Conservation (phyloP, 64 coral and sea anemone genomes). For the Actinia tenebrosa region DNA sequence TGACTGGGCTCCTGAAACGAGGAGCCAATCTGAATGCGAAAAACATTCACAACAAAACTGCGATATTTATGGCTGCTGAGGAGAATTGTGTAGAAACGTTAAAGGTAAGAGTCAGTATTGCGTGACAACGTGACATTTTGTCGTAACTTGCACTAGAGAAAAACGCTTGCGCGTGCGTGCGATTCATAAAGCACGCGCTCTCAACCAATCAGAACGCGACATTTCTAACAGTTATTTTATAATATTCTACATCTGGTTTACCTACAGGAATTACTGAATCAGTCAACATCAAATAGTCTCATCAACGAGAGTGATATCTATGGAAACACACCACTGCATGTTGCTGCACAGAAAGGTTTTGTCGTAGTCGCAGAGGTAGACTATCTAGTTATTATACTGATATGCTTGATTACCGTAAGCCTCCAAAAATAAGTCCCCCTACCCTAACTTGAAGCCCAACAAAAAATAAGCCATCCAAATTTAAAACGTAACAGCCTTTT, state of each 20-base stretch:
- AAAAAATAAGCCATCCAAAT: too few species aligned
- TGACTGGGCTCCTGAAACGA: slow-evolving; percentile 28
- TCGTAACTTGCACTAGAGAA: too few species aligned
- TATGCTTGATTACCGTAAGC: too few species aligned
- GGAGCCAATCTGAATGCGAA: slow-evolving; percentile 62
- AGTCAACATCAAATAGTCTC: slow-evolving; percentile 33
- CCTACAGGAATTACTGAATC: slow-evolving; percentile 33
- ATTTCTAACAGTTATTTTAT: too few species aligned
- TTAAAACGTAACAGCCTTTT: too few species aligned
- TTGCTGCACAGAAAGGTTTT: slow-evolving; percentile 64
- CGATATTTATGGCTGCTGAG: slow-evolving; percentile 87
- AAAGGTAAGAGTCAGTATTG: slow-evolving; percentile 30
- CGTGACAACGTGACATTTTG: too few species aligned
- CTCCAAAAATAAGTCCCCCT: too few species aligned
- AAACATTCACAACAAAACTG: slow-evolving; percentile 72
- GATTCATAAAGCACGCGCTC: too few species aligned
- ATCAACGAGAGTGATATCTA: slow-evolving; percentile 60
- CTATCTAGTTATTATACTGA: slow-evolving; percentile 26
- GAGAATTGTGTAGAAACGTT: slow-evolving; percentile 81
- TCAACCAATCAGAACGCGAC: too few species aligned
- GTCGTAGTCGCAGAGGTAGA: slow-evolving; percentile 37
- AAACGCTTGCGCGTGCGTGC: too few species aligned
- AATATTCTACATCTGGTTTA: not conserved
- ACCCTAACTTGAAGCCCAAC: too few species aligned
- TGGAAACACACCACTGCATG: slow-evolving; percentile 58